Base-by-base conservation (phyloP, 1,140 invertebrate genomes). In the Platorchestia sp. region DNA sequence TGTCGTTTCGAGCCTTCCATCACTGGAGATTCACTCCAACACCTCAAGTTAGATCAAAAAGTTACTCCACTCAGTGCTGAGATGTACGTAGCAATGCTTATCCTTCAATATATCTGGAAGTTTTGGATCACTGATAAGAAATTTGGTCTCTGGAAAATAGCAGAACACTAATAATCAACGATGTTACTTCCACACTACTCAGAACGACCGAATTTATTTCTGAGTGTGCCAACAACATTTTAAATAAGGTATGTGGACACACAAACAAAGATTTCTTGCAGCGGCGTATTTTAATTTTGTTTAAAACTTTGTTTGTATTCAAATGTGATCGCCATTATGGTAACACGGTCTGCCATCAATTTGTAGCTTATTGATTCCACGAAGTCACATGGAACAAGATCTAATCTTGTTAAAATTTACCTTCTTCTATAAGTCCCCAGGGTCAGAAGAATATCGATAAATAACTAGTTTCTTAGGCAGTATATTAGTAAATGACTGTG, bases 1-100 rank as follows among this genome's bases (percentile, higher is more conserved):
- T 42, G 40, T 47, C 45, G 43, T 45, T 93, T 93, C 36, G 91
- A 47, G 40, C 91, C 91, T 93, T 93, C 91, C 91, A 93, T 93
- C 43, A 42, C 87, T 44, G 87, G 87, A 89, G 87, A 42, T 89
- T 5, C 87, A 42, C 87, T 89, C 87, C 87, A 89, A 89, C 87
- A 89, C 87, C 87, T 75, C 87, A 42, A 89, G 5, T 44, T 43
- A 5, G 43, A 42, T 89, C 41, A 89, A 89, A 89, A 44, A 44
- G 14, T 42, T 89, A 44, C n/a, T 89, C 41, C 87, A 89, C 87
- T 89, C 87, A 89, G 87, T 44, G 27, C 87, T 41, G 87, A 89
- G 87, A 10, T 89, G n/a, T 41, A 42, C n/a, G 43, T 6, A 16
- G 36, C 43, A 16, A 41, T 44, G 87, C 43, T 27, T 44, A 89